These are phyloP conservation scores for Typhlomys cinereus DNA, from an alignment of 2,113 vertebrate species.

Conservation along the genomic window DNA sequence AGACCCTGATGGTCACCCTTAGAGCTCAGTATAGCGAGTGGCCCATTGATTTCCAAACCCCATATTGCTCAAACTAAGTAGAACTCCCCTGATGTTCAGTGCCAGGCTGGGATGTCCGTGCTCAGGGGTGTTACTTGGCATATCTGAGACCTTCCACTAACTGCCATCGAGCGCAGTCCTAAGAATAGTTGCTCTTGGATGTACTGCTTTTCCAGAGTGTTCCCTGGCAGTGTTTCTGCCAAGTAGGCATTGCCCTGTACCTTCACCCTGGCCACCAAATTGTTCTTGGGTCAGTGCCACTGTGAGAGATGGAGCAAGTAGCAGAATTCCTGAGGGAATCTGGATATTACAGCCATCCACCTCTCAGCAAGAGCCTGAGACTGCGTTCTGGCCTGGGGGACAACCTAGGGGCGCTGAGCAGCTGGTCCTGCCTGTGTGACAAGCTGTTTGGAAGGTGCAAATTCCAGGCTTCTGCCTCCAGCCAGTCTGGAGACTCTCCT, in stretches of 20 bases:
- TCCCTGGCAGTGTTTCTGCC: constrained; percentile 14
- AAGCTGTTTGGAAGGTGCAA: not conserved
- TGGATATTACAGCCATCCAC: constrained; percentile 36
- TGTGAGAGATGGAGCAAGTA: constrained; percentile 34
- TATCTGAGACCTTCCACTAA: not conserved
- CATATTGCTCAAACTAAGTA: not conserved
- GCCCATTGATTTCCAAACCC: not conserved
- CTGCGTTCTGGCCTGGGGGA: not conserved
- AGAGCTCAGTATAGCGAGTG: not conserved
- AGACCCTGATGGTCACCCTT: constrained; percentile 48
- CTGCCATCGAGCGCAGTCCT: not conserved
- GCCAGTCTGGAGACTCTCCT: not conserved
- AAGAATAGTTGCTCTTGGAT: not conserved
- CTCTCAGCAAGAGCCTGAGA: not conserved
- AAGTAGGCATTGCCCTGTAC: not conserved
- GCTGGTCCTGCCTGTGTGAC: constrained; percentile 9
- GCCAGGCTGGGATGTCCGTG: not conserved
- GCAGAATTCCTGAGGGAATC: constrained; percentile 11
- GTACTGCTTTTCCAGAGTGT: not conserved
- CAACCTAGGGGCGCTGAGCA: constrained; percentile 64
- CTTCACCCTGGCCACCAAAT: not conserved
- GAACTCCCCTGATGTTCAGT: not conserved
- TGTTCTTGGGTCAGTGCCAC: not conserved
- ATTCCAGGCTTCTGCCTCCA: not conserved
- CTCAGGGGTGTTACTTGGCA: not conserved